Conservation (phyloP, 2,888 invertebrate species). For the Cancer borealis region DNA sequence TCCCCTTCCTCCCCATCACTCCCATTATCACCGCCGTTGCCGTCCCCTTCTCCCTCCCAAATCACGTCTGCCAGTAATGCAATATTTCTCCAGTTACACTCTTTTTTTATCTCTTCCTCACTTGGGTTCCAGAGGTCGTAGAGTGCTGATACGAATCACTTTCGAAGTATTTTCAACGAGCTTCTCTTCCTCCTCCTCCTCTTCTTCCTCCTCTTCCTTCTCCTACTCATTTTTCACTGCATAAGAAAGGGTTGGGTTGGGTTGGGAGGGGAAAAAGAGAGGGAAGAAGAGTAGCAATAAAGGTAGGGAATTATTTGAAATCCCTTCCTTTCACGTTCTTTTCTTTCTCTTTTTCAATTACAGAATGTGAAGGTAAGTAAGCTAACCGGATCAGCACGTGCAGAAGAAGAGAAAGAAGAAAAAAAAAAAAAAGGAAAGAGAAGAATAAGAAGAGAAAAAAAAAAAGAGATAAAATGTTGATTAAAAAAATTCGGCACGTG, state of each 20-base stretch:
- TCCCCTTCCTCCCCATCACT: background rate
- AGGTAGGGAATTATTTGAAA: background rate
- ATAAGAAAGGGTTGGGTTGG: background rate
- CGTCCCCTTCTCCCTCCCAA: background rate
- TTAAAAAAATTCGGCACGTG: background rate
- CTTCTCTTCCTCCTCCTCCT: background rate
- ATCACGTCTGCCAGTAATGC: background rate
- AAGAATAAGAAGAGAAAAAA: too few relatives aligned
- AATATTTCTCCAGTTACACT: slow-evolving; percentile 16
- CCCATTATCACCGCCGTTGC: background rate
- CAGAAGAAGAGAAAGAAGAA: slow-evolving; percentile 37
- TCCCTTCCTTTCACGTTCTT: background rate
- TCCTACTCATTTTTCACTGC: background rate
- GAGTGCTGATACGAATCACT: slow-evolving; percentile 20
- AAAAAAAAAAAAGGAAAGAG: background rate
- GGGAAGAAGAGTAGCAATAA: background rate
- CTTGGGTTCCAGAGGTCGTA: background rate
- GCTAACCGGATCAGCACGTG: background rate
- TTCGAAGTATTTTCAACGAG: slow-evolving; percentile 20
- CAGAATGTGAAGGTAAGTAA: background rate
- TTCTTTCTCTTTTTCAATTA: background rate
- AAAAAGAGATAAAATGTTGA: background rate
- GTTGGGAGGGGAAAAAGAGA: background rate
- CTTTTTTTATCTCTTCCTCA: background rate
- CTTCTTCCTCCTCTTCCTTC: background rate